Percentiles rank a stretch among this genome's conserved stretches.
These are phyloP conservation scores for Leucoma salicis DNA, from an alignment of 2,888 invertebrate species.

Conservation along the genomic window DNA sequence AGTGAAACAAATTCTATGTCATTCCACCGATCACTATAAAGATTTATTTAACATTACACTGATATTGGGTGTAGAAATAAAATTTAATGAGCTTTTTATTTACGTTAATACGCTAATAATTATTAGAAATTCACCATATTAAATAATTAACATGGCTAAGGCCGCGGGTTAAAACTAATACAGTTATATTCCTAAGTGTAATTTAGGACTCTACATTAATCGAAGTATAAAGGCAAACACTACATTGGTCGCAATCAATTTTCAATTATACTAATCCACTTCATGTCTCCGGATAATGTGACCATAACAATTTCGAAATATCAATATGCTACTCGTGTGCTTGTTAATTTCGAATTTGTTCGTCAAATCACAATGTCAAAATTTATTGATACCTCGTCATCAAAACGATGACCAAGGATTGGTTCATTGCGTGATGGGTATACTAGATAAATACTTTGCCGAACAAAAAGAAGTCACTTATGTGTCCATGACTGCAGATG, in stretches of 20 bases:
- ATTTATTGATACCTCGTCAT: not conserved
- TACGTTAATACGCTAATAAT: too few relatives aligned
- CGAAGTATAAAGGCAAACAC: not conserved
- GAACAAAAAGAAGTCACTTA: slow-evolving; percentile 20
- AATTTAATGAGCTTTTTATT: too few relatives aligned
- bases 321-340: not conserved
- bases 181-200: too few relatives aligned
- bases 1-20: too few relatives aligned
- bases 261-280: not conserved
- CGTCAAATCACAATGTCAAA: not conserved
- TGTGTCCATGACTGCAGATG: slow-evolving; percentile 12
- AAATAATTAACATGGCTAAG: too few relatives aligned
- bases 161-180: too few relatives aligned
- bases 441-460: slow-evolving; percentile 18
- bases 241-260: not conserved
- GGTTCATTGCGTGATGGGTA: slow-evolving; percentile 10
- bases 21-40: too few relatives aligned
- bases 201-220: too few relatives aligned
- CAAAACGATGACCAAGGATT: not conserved
- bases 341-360: not conserved
- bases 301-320: not conserved
- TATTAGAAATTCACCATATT: too few relatives aligned
- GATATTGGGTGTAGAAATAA: too few relatives aligned
- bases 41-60: too few relatives aligned
- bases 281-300: not conserved